These are phyloP conservation scores for Melanocharis versteri DNA, from an alignment of 2,113 vertebrate genomes.

Conservation along the genomic window DNA sequence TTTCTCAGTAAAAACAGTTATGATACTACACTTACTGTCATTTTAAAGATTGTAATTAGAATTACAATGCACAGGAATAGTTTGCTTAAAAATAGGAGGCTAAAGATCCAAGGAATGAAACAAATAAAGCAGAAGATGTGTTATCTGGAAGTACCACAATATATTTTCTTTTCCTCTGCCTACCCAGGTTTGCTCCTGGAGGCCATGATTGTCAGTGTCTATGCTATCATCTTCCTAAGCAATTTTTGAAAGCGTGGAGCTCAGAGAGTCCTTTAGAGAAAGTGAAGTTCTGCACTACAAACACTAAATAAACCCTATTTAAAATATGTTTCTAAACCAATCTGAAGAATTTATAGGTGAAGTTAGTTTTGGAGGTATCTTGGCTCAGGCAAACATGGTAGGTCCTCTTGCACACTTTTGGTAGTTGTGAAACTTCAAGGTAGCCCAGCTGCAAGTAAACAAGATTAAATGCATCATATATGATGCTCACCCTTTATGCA, in stretches of 20 bases:
- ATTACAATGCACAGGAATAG: background rate
- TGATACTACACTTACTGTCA: background rate
- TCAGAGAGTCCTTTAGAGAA: background rate
- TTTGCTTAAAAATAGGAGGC: background rate
- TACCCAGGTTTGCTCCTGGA: background rate
- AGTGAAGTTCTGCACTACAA: background rate
- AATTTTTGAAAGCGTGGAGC: background rate
- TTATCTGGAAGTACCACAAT: background rate
- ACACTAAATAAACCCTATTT: background rate
- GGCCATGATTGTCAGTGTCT: background rate
- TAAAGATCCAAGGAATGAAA: background rate
- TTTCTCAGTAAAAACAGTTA: background rate
- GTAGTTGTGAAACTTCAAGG: background rate
- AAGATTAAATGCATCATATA: background rate
- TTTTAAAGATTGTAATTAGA: background rate
- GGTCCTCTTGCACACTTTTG: background rate
- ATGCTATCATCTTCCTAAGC: background rate
- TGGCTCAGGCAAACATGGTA: background rate
- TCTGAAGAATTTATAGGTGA: background rate
- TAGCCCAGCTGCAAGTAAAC: background rate
- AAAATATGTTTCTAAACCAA: background rate
- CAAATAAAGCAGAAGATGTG: background rate
- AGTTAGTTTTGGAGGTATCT: background rate
- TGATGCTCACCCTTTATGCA: background rate
- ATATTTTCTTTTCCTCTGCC: background rate